Evolutionary conservation across 2,888 invertebrate genomes (phyloP), one percentile per base, ranked within the genome.

Genomic region (Cataglyphis rosenhaueri): DNA sequence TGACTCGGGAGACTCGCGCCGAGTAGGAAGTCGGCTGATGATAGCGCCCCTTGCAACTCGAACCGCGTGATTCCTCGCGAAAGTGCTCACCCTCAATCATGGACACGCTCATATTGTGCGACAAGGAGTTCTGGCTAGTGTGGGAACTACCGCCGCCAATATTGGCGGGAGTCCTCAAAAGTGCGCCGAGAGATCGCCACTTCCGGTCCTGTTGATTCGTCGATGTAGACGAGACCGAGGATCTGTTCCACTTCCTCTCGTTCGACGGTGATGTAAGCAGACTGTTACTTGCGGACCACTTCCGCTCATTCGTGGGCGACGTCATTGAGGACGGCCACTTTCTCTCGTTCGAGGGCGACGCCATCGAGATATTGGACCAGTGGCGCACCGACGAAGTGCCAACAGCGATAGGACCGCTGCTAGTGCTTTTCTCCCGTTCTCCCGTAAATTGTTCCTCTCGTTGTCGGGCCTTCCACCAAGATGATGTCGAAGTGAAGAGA

Each of bases 121-220:
- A 91, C 62, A 93, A 85, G 0, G 92, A 91, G 9, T 91, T 91
- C 44, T 92, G 92, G 1, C 70, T 88, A 0, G 92, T 88, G 55
- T 93, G 92, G 4, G 92, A 90, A 62, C 84, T 88, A 4, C 76
- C 32, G 21, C 68, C 79, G 21, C 87, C 89, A 52, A 85, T 86
- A 5, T 78, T 55, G 18, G 70, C 81, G 21, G 94, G 94, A 15
- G 94, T 92, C 32, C 95, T 90, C 35, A 95, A 90, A n/a, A 95
- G 91, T 3, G 95, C 95, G 0, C 95, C 95, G 15, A 95, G 91
- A n/a, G 95, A 95, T 32, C 95, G 91, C 95, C 95, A 95, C 81
- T 94, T 93, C 48, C 95, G 91, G 85, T 95, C 95, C 71, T 94
- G 94, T 38, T 93, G 92, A 15, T 91, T 91, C 25, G 91, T 87